Evolutionary conservation across 2,888 invertebrate species (phyloP).

Genomic region (Unio delphinus): DNA sequence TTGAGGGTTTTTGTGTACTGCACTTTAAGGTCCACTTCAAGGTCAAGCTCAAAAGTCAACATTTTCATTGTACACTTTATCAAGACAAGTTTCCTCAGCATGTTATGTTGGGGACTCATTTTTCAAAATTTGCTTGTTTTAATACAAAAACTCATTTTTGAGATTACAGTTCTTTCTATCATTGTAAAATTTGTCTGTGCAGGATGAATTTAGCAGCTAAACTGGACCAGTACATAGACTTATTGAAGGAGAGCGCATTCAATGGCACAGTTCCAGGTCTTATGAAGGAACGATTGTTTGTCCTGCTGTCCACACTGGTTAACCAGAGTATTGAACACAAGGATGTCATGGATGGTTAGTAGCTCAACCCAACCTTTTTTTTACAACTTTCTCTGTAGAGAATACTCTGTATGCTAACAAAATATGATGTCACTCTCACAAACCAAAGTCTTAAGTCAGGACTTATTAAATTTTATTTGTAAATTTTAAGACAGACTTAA

Average conservation of each 20-base stretch:
- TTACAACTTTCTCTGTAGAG: neutral
- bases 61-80: neutral
- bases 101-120: too few species aligned
- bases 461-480: too few species aligned
- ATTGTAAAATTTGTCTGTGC: constrained; percentile 1
- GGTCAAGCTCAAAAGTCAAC: neutral
- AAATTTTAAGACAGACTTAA: too few species aligned
- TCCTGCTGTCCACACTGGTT: constrained; percentile 58
- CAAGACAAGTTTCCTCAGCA: neutral
- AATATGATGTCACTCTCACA: too few species aligned
- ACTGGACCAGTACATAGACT: constrained; percentile 58
- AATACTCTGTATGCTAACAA: too few species aligned
- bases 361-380: neutral
- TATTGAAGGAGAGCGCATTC: constrained; percentile 44
- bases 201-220: constrained; percentile 41
- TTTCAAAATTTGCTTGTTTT: too few species aligned
- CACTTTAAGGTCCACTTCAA: too few species aligned
- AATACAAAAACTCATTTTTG: too few species aligned
- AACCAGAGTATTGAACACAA: constrained; percentile 61
- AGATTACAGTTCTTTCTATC: too few species aligned
- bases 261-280: constrained; percentile 27
- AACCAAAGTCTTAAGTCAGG: too few species aligned
- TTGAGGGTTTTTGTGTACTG: too few species aligned
- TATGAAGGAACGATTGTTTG: constrained; percentile 52
- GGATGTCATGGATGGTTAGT: constrained; percentile 60